Base-by-base conservation (phyloP, 2,797 vertebrate species). In the Nannoperca obscura region DNA sequence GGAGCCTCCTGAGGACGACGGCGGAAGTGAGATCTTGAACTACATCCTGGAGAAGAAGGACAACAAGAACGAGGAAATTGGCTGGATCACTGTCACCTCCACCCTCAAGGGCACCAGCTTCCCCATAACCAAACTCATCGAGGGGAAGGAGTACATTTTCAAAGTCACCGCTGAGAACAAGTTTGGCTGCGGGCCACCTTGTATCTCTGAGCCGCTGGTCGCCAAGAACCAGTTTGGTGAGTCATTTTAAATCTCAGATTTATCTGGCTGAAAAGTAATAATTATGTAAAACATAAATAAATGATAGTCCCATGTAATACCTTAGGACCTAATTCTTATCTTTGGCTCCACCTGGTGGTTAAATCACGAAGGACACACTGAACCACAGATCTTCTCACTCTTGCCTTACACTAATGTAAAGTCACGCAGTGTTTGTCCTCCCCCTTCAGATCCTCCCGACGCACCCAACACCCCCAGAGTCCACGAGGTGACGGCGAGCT, bases 21-120 rank as follows among this genome's bases (percentile, higher is more conserved):
- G 98, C 30, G 98, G 98, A 86, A 97, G 96, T 72, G 98, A 99
- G 94, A 98, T 99, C 83, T 92, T 99, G 46, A 99, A 98, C 91
- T 99, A 99, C 70, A 95, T 97, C 54, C 92, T 99, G 84, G 98
- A 99, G 94, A 99, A 99, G 96, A 99, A 98, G 92, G 98, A 99
- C 91, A 97, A 98, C 81, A 95, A 95, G 63, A 99, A 97, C 52
- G 94, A 97, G 52, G 97, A 97, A 71, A 94, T 96, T 34, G 97
- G 96, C 74, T 99, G 98, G 98, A 96, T 98, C 77, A 96, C 95
- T 59, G 71, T 98, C 85, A 97, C 94, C 46, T 93, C 98, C 78
- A 98, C 97, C 22, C 94, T 98, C 70, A 97, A 97, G 88, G 96
- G 96, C 10, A 96, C 95, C 91, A 98, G 95, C 93, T 97, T 92